These are phyloP conservation scores for Sandelia bainsii DNA, from an alignment of 2,797 vertebrate genomes.

Conservation along the genomic window DNA sequence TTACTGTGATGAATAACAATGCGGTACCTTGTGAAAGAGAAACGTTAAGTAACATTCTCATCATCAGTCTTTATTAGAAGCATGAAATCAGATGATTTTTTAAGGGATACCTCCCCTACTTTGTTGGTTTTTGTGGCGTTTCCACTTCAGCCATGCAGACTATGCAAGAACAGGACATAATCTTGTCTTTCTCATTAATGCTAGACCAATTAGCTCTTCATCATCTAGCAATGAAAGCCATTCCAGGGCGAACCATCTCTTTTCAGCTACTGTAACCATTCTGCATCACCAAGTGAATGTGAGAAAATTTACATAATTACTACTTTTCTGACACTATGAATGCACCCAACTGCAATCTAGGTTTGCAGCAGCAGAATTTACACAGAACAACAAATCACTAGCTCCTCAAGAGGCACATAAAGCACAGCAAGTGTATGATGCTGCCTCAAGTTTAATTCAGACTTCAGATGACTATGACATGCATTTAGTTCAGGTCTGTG, in stretches of 20 bases:
- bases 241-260: constrained; percentile 21
- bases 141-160: background rate
- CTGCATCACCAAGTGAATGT: constrained; percentile 27
- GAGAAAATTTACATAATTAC: constrained; percentile 55
- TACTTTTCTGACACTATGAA: constrained; percentile 44
- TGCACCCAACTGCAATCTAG: constrained; percentile 31
- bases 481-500: constrained; percentile 46
- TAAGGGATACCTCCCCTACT: background rate
- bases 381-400: constrained; percentile 30
- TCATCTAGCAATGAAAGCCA: constrained; percentile 22
- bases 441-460: constrained; percentile 36
- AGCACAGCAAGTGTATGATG: constrained; percentile 1
- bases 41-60: background rate
- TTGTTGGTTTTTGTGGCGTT: background rate
- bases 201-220: constrained; percentile 23
- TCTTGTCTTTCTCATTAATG: constrained; percentile 32
- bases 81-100: background rate
- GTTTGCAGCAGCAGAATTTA: constrained; percentile 22
- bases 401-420: constrained; percentile 7
- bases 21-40: background rate
- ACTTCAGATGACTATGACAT: constrained; percentile 45
- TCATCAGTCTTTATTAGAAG: constrained; percentile 9
- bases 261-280: constrained; percentile 30
- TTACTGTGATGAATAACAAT: background rate
- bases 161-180: constrained; percentile 2